phyloP scores from a whole-genome alignment of 2,888 invertebrate species.

The Andrena hattorfiana region DNA sequence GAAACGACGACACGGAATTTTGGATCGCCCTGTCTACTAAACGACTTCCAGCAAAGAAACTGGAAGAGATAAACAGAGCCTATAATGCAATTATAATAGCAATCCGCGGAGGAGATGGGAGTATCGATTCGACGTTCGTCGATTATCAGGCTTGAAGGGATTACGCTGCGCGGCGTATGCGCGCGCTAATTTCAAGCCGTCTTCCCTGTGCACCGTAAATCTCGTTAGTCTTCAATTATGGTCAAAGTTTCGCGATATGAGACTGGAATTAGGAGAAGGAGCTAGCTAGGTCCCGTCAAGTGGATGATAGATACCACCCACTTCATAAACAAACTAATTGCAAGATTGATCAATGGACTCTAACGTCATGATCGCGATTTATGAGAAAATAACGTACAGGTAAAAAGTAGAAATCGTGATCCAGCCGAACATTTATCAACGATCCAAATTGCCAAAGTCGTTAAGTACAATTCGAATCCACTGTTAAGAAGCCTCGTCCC shows the following conservation, averaged over 20 bases:
- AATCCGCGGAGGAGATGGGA: constrained; percentile 6
- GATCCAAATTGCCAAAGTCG: neutral
- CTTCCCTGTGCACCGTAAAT: constrained; percentile 29
- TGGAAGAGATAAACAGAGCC: neutral
- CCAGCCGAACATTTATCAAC: neutral
- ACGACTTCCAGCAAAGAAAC: neutral
- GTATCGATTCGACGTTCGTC: constrained; percentile 19
- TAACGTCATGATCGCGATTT: neutral
- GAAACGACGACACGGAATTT: neutral
- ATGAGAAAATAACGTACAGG: too few relatives aligned
- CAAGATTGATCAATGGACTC: constrained; percentile 19
- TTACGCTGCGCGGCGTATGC: neutral
- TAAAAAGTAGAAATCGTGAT: neutral
- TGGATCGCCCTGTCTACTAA: neutral
- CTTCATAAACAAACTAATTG: constrained; percentile 37
- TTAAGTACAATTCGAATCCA: neutral
- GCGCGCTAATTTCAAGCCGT: constrained; percentile 29
- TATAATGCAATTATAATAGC: constrained; percentile 15
- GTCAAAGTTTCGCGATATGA: constrained; percentile 59
- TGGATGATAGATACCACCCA: constrained; percentile 35
- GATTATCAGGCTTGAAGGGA: constrained; percentile 30
- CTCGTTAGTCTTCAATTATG: constrained; percentile 56
- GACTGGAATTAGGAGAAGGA: constrained; percentile 47
- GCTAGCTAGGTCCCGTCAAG: constrained; percentile 2
- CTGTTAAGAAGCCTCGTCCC: neutral